Evolutionary conservation across 2,797 vertebrate genomes (phyloP), one percentile per base, ranked within the genome.

Genomic region (Aulostomus chinensis): DNA sequence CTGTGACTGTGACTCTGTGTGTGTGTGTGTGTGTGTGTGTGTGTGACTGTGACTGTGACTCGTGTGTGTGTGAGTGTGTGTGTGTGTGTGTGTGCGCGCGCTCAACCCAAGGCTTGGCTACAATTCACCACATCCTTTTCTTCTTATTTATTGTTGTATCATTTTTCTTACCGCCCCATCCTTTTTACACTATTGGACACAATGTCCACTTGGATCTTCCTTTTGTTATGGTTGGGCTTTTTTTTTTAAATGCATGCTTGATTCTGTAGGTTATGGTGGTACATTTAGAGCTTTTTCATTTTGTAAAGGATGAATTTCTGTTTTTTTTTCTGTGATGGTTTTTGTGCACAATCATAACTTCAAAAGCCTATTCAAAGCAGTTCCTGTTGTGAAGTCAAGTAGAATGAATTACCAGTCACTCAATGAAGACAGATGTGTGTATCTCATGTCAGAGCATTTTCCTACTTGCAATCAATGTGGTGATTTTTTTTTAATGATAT

Each of bases 101-200:
- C 14, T 30, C n/a, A 39, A 14, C 21, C 18, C 20, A 7, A 14
- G 30, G 13, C 30, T 14, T 14, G n/a, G 13, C n/a, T 35, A 6
- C 20, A 54, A 54, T 28, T 20, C 24, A 30, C 52, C 33, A 45
- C 13, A 45, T 37, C 52, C 40, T 55, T 55, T 30, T 30, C 25
- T 36, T 36, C 3, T 9, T 15, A 12, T 35, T 42, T 34, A 43
- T 35, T 43, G n/a, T n/a, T n/a, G n/a, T n/a, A 15, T 34, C 12
- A 32, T 47, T 30, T 29, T 30, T 8, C 30, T n/a, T n/a, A n/a
- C n/a, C n/a, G n/a, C n/a, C n/a, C n/a, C n/a, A n/a, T n/a, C n/a
- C n/a, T n/a, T n/a, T n/a, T n/a, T 31, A 14, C 4, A n/a, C 13
- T 47, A 5, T 34, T 34, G 30, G 30, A 20, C 13, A 10, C 5